Evolutionary conservation across 2,888 invertebrate genomes (phyloP).

Genomic region (Sepiola atlantica): DNA sequence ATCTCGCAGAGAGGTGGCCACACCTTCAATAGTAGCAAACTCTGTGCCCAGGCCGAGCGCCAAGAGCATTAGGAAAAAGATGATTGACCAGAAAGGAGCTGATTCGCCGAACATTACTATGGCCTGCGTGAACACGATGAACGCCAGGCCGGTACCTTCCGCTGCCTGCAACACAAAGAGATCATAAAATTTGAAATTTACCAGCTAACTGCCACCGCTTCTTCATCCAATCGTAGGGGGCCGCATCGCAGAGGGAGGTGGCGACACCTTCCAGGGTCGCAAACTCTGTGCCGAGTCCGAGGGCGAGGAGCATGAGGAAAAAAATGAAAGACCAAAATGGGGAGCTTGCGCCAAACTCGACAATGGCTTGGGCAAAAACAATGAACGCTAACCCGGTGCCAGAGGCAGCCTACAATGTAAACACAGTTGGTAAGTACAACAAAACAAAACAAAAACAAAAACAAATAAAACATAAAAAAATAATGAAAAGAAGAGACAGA

Average conservation of each 20-base stretch:
- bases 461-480: background rate
- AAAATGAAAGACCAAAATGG: conserved; percentile 97
- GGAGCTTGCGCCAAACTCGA: conserved; percentile 88
- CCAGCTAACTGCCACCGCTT: conserved; percentile 80
- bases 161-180: conserved; percentile 82
- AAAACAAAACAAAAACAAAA: background rate
- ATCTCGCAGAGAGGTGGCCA: conserved; percentile 95
- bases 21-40: conserved; percentile 96
- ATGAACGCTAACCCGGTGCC: conserved; percentile 97
- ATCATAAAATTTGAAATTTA: conserved; percentile 50
- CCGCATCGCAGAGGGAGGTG: conserved; percentile 94
- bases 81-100: conserved; percentile 95
- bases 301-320: conserved; percentile 94
- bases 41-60: conserved; percentile 95
- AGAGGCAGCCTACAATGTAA: conserved; percentile 86
- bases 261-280: conserved; percentile 97
- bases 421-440: background rate
- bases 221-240: conserved; percentile 89
- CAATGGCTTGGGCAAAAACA: conserved; percentile 96
- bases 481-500: background rate
- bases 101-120: conserved; percentile 91
- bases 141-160: conserved; percentile 95
- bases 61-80: conserved; percentile 96
- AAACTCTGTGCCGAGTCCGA: conserved; percentile 95
- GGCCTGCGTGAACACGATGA: conserved; percentile 97